phyloP scores from a whole-genome alignment of 2,888 invertebrate species.

The Sminthurides aquaticus region DNA sequence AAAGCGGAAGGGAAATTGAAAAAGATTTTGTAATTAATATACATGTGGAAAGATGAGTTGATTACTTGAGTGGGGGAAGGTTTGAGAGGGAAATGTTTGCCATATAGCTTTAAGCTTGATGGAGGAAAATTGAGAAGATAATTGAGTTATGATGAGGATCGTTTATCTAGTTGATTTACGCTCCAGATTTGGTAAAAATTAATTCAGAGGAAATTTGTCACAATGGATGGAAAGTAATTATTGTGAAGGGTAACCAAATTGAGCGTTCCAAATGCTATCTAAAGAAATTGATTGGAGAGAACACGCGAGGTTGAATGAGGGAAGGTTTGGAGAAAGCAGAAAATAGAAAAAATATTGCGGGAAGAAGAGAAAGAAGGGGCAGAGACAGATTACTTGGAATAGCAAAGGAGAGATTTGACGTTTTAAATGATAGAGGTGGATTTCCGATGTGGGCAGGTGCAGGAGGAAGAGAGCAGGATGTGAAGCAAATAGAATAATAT shows the following conservation, averaged over 20 bases:
- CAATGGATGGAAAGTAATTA: not conserved
- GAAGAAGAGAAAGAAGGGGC: too few species aligned
- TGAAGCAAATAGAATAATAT: too few species aligned
- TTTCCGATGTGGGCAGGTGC: not conserved
- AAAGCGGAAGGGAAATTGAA: not conserved
- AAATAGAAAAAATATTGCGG: too few species aligned
- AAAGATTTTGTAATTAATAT: not conserved
- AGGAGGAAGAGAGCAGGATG: not conserved
- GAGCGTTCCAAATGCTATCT: too few species aligned
- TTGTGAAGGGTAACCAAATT: not conserved
- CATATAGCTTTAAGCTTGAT: too few species aligned
- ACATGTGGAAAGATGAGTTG: too few species aligned
- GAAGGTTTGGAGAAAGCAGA: too few species aligned
- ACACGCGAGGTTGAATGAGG: too few species aligned
- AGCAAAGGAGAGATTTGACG: not conserved
- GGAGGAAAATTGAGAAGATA: not conserved
- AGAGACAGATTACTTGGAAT: not conserved
- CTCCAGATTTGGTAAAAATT: not conserved
- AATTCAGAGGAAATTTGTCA: not conserved
- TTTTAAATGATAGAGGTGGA: not conserved
- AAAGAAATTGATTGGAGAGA: too few species aligned
- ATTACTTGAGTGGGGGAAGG: too few species aligned
- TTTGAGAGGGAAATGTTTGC: too few species aligned
- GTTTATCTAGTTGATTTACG: conserved; percentile 1
- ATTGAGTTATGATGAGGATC: not conserved